Evolutionary conservation across 2,797 vertebrate species (phyloP).

Genomic region (Tenualosa ilisha): DNA sequence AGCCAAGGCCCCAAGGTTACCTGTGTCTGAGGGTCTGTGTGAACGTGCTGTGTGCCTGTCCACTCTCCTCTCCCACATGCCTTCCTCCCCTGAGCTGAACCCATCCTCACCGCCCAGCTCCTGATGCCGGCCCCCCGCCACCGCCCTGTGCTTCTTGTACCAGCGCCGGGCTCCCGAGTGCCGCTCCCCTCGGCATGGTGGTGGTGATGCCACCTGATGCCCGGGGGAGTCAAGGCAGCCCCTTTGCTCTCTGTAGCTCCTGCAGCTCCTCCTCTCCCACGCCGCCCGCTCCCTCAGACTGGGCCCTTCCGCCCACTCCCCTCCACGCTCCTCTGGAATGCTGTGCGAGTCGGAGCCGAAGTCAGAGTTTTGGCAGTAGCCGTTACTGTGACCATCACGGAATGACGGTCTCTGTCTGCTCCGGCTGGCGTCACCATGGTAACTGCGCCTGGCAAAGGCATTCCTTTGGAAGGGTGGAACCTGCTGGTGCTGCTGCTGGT

Average conservation of each 20-base stretch:
- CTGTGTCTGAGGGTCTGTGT: conserved; percentile 65
- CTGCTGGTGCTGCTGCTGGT: neutral
- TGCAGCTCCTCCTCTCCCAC: conserved; percentile 40
- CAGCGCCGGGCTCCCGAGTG: conserved; percentile 35
- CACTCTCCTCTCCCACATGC: conserved; percentile 52
- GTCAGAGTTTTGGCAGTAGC: conserved; percentile 39
- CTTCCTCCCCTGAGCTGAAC: conserved; percentile 64
- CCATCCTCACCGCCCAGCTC: conserved; percentile 53
- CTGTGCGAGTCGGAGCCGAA: neutral
- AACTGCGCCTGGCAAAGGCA: conserved; percentile 66
- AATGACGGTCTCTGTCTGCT: conserved; percentile 51
- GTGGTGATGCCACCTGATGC: conserved; percentile 35
- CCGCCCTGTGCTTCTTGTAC: conserved; percentile 32
- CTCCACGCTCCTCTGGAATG: conserved; percentile 27
- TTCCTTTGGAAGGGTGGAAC: conserved; percentile 66
- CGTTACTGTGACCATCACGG: conserved; percentile 22
- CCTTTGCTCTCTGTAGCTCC: conserved; percentile 26
- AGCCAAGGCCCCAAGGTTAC: conserved; percentile 59
- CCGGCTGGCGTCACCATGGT: conserved; percentile 67
- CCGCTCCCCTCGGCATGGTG: neutral
- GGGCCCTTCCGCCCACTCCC: conserved; percentile 46
- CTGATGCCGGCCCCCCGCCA: conserved; percentile 45
- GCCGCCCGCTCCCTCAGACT: conserved; percentile 39
- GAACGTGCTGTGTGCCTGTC: conserved; percentile 64
- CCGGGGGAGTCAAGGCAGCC: neutral